Base-by-base conservation (phyloP, 2,113 vertebrate species). In the Erythrolamprus reginae region DNA sequence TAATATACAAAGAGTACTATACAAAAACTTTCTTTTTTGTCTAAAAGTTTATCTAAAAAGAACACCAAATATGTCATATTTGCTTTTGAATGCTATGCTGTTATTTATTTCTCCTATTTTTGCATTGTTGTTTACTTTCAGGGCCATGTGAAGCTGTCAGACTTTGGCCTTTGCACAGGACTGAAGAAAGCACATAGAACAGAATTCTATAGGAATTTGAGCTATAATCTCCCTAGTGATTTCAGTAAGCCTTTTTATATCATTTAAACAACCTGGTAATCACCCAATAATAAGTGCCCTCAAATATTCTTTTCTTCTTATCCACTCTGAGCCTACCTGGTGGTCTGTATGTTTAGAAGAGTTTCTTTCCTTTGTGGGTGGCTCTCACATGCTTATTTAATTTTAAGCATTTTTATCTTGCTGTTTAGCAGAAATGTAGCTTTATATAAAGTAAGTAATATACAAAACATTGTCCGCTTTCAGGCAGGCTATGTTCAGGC, bases 81-180 rank as follows among this genome's bases (percentile, higher is more conserved):
- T 88, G 13, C 50, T 33, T 51, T 23, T 50, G 33, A 45, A 83
- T 61, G 42, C 38, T 3, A 23, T 21, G 33, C 33, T 77, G 6
- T 77, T 77, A 38, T 33, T 70, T 38, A 38, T 21, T 77, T 77
- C 17, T 42, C 70, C 33, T 42, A 10, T 77, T 2, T 84, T 8
- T 0, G 0, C 45, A 58, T 94, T 52, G 5, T 0, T 48, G 89
- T 91, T 82, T 19, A 45, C 3, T 52, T 4, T 61, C 86, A 99
- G 99, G 99, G 99, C 84, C 99, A 99, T 0, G 99, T 99, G 92
- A 99, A 99, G 91, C 98, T 99, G 87, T 99, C 99, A 0, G 99
- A 99, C 94, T 99, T 99, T 92, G 99, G 99, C 50, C 96, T 99
- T 45, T 99, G 99, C 93, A 99, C 99, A 15, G 99, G 99, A 23